These are phyloP conservation scores for Anoura caudifer DNA, from an alignment of 2,113 vertebrate species.

Conservation along the genomic window DNA sequence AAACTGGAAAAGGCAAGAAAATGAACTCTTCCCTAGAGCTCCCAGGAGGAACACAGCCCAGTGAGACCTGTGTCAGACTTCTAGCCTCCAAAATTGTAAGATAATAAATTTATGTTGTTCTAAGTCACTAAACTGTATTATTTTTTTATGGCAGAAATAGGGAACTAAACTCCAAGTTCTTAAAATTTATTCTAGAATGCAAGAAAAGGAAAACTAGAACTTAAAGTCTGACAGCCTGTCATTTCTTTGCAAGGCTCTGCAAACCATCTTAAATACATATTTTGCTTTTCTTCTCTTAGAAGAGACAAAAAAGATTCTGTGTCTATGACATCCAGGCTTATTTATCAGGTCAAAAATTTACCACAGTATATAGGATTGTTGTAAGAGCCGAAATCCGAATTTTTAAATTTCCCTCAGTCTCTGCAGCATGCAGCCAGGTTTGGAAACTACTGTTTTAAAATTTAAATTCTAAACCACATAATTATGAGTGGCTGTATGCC, in stretches of 20 bases:
- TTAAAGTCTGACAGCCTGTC: background rate
- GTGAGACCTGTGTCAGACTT: background rate
- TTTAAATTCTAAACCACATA: slow-evolving; percentile 51
- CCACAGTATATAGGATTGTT: background rate
- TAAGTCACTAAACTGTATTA: background rate
- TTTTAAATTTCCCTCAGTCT: background rate
- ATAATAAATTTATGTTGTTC: background rate
- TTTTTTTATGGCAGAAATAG: background rate
- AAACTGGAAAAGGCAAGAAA: background rate
- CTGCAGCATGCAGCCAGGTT: background rate
- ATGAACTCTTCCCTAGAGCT: background rate
- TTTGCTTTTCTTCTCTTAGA: slow-evolving; percentile 26
- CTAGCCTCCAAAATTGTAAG: background rate
- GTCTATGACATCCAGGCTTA: background rate
- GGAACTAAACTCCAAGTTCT: slow-evolving; percentile 16
- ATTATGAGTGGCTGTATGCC: slow-evolving; percentile 2
- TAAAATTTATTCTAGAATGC: background rate
- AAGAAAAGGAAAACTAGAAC: slow-evolving; percentile 26
- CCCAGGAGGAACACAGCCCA: background rate
- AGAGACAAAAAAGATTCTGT: background rate
- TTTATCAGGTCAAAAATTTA: background rate
- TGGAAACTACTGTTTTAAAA: slow-evolving; percentile 44
- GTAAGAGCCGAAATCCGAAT: slow-evolving; percentile 8
- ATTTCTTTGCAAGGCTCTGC: background rate
- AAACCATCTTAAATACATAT: background rate